Evolutionary conservation across 2,888 invertebrate genomes (phyloP).

Genomic region (Carpatolechia fugitivella): DNA sequence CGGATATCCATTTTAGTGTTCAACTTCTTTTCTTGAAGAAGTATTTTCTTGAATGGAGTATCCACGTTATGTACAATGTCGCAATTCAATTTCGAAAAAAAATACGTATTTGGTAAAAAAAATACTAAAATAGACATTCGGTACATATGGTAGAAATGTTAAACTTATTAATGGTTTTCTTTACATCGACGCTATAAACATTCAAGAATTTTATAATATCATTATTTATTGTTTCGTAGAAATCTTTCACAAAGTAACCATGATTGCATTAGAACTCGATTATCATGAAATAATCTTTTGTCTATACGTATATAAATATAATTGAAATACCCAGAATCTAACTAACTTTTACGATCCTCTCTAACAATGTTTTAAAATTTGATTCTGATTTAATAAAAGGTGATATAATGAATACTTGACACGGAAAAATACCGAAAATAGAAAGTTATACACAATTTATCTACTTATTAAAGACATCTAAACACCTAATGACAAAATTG

Average conservation of each 20-base stretch:
- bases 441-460: too few species aligned
- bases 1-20: conserved; percentile 5
- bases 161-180: conserved; percentile 40
- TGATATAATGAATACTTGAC: too few species aligned
- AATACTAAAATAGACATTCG: conserved; percentile 1
- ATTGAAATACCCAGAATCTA: too few species aligned
- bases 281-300: neutral
- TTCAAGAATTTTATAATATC: conserved; percentile 34
- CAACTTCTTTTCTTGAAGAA: too few species aligned
- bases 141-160: conserved; percentile 46
- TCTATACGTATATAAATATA: too few species aligned
- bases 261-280: neutral
- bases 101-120: neutral
- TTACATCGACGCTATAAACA: conserved; percentile 38
- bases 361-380: too few species aligned
- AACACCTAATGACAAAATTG: neutral
- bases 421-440: too few species aligned
- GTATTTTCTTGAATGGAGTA: neutral
- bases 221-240: conserved; percentile 19
- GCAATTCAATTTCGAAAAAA: neutral
- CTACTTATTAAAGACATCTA: too few species aligned
- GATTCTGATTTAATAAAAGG: too few species aligned
- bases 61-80: neutral
- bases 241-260: neutral
- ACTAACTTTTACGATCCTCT: too few species aligned